Conservation (phyloP, 2,797 vertebrate genomes). For the Kryptopterus vitreolus region DNA sequence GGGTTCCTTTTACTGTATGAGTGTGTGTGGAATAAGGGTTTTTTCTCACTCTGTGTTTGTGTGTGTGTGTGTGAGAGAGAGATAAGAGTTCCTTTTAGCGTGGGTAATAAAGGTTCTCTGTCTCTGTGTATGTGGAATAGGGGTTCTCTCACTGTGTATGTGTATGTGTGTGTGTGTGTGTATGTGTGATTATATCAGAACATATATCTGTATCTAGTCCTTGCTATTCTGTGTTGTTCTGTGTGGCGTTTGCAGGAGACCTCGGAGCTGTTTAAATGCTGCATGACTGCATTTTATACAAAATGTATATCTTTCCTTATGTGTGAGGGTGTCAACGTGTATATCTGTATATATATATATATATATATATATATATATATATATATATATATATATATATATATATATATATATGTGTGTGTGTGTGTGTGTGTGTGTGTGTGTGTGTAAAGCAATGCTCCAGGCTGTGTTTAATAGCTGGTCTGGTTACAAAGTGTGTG, state of each 20-base stretch:
- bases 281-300: conserved; percentile 29
- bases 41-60: no score
- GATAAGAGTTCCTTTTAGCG: no score
- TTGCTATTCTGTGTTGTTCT: conserved; percentile 23
- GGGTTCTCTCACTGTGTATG: no score
- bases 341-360: background rate
- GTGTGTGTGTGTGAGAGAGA: no score
- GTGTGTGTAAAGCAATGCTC: conserved; percentile 31
- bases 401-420: conserved; percentile 2
- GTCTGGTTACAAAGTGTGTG: conserved; percentile 45
- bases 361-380: conserved; percentile 13
- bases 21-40: no score
- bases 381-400: conserved; percentile 21
- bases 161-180: no score
- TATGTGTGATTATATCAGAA: conserved; percentile 3
- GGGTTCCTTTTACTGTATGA: no score
- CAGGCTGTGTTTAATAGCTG: conserved; percentile 57
- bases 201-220: conserved; percentile 14
- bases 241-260: conserved; percentile 12
- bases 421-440: conserved; percentile 21
- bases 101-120: no score
- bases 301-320: conserved; percentile 35
- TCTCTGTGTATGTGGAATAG: no score
- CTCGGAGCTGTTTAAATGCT: conserved; percentile 12
- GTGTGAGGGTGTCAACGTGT: conserved; percentile 1